Percentiles rank a stretch among this genome's conserved stretches.
These are phyloP conservation scores for Nothobranchius furzeri DNA, from an alignment of 2,113 vertebrate genomes.

Conservation along the genomic window DNA sequence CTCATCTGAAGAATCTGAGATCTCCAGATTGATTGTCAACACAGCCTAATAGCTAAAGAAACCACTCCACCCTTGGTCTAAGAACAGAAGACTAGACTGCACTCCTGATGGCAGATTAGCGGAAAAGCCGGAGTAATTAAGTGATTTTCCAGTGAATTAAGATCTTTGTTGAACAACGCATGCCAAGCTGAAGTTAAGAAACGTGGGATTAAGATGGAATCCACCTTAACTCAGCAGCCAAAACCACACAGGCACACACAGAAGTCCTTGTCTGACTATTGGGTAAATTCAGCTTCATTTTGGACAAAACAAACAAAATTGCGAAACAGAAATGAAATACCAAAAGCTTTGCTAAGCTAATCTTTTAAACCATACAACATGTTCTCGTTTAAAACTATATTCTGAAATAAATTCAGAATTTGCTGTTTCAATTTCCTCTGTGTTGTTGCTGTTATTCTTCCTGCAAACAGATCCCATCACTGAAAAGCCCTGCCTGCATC, in stretches of 20 bases:
- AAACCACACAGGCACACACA: constrained; percentile 15
- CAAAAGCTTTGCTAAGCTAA: background rate
- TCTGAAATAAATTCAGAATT: background rate
- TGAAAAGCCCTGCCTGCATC: constrained; percentile 25
- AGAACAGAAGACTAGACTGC: constrained; percentile 33
- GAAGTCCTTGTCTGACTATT: constrained; percentile 17
- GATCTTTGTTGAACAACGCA: constrained; percentile 41
- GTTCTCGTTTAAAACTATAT: background rate
- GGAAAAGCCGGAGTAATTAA: constrained; percentile 62
- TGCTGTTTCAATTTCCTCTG: constrained; percentile 12
- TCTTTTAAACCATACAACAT: background rate
- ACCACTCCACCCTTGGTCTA: constrained; percentile 38
- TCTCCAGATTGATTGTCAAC: constrained; percentile 61
- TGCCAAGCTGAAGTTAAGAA: constrained; percentile 40
- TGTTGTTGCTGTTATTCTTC: constrained; percentile 11
- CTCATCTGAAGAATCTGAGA: constrained; percentile 43
- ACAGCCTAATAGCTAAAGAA: constrained; percentile 61
- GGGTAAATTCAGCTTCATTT: constrained; percentile 14
- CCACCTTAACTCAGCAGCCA: constrained; percentile 2
- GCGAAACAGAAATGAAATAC: constrained; percentile 8
- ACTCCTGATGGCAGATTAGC: constrained; percentile 49
- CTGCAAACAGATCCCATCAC: constrained; percentile 42
- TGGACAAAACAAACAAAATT: constrained; percentile 1
- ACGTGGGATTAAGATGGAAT: constrained; percentile 46
- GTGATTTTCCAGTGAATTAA: constrained; percentile 67